Evolutionary conservation across 1,140 invertebrate species (phyloP).

Genomic region (Drosophila teissieri): DNA sequence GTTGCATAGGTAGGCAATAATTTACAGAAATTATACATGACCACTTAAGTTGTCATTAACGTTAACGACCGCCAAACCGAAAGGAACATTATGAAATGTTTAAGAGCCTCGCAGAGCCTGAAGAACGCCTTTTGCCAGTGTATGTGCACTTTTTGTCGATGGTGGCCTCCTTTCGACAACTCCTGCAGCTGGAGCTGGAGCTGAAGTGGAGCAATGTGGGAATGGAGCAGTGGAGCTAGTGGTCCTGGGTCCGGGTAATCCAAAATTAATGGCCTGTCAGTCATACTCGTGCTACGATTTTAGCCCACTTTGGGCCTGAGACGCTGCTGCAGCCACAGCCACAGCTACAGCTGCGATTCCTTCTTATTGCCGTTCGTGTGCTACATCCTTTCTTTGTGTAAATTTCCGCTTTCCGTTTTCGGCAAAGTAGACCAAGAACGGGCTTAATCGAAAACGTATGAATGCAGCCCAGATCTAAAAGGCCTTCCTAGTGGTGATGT

Average conservation of each 20-base stretch:
- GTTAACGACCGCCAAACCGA: constrained; percentile 64
- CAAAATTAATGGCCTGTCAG: constrained; percentile 81
- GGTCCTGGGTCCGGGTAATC: constrained; percentile 64
- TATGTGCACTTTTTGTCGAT: constrained; percentile 51
- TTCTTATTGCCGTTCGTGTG: constrained; percentile 55
- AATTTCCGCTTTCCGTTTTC: constrained; percentile 74
- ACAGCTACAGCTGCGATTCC: constrained; percentile 61
- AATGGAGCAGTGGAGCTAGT: constrained; percentile 23
- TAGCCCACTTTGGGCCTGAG: constrained; percentile 40
- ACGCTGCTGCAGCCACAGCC: constrained; percentile 13
- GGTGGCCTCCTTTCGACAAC: constrained; percentile 34
- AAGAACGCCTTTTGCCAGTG: constrained; percentile 46
- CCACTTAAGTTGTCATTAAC: constrained; percentile 81
- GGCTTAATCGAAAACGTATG: constrained; percentile 79
- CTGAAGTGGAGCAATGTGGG: constrained; percentile 8
- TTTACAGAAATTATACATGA: constrained; percentile 81
- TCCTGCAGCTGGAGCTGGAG: constrained; percentile 12
- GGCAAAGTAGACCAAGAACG: constrained; percentile 48
- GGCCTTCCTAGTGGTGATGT: constrained; percentile 39
- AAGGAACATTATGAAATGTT: constrained; percentile 53
- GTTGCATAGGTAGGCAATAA: constrained; percentile 62
- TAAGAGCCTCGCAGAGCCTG: constrained; percentile 41
- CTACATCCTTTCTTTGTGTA: constrained; percentile 80
- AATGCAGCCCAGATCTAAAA: constrained; percentile 59
- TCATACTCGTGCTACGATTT: constrained; percentile 63